Evolutionary conservation across 2,797 vertebrate species (phyloP), one percentile per base, ranked within the genome.

Genomic region (Menidia menidia): DNA sequence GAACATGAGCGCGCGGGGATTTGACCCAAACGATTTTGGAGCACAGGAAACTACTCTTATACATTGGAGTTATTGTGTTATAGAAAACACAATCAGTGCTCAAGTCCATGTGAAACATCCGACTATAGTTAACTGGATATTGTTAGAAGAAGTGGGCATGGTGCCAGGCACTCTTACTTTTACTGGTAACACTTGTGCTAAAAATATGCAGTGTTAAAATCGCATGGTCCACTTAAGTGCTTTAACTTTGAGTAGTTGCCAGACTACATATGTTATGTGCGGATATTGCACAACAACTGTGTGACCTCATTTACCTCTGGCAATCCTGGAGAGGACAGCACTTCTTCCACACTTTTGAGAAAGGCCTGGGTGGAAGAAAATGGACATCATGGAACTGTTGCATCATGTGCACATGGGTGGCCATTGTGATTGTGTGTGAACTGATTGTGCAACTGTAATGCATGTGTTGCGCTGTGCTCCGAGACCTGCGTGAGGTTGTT

Each of bases 401-500:
- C 71, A 73, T 90, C 84, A 87, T 31, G 6, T 41, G 18, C 39
- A 55, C 69, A 78, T 55, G 68, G 66, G 70, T 76, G 81, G 72
- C 75, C 68, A 81, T 69, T 69, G 78, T 78, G 67, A 79, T 53
- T 78, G 45, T 45, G 59, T 81, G 78, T 81, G 74, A 81, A 77
- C 51, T 65, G 52, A 16, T 56, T 75, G 53, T 77, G 64, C 47
- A 59, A 55, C 54, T 50, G 63, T 61, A 71, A 77, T 14, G 2
- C 50, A 35, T 61, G 62, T 69, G 19, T 69, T 66, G 39, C 44
- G 52, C 7, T 55, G 39, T 39, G 70, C 64, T 73, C 4, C 16
- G 31, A 68, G 87, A 99, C 98, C 96, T 96, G 90, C 0, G 96
- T 95, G 69, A 99, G 92, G 85, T 95, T 97, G 80, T 86, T 88